Conservation (phyloP, 2,797 vertebrate species). For the Argentina silus region DNA sequence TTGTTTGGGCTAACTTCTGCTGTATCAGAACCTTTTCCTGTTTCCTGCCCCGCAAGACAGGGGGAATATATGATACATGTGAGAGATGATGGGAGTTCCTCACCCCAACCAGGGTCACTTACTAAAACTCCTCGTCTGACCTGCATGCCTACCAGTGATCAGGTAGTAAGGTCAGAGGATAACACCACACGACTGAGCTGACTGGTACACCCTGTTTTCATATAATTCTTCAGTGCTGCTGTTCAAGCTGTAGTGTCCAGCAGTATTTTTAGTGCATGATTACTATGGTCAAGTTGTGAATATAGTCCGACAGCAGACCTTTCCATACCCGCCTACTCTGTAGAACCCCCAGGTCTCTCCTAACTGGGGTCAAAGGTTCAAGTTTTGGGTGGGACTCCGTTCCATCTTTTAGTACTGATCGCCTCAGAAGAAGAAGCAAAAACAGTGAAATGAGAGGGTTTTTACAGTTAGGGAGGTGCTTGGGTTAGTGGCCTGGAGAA, state of each 20-base stretch:
- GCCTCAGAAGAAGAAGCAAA: constrained; percentile 1
- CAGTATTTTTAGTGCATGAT: constrained; percentile 49
- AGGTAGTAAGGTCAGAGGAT: not conserved
- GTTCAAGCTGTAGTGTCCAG: constrained; percentile 31
- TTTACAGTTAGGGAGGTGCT: not conserved
- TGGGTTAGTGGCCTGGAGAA: not conserved
- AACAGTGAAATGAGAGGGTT: constrained; percentile 9
- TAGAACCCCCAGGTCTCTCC: not conserved
- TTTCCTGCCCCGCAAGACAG: constrained; percentile 12
- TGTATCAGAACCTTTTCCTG: constrained; percentile 17
- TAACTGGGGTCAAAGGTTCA: not conserved
- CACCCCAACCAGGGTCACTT: not conserved
- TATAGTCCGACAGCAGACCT: constrained; percentile 23
- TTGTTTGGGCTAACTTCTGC: constrained; percentile 25
- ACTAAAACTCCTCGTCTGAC: not conserved
- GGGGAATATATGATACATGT: constrained; percentile 7
- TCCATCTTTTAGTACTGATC: not conserved
- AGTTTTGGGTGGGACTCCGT: not conserved
- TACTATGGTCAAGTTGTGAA: constrained; percentile 47
- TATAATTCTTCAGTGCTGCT: constrained; percentile 32
- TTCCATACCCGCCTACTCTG: not conserved
- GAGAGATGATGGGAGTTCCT: not conserved
- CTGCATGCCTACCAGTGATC: not conserved
- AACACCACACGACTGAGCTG: not conserved
- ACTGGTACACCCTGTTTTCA: constrained; percentile 14